A percentile compares a stretch with the other conserved stretches of the same genome.
These are phyloP conservation scores for Magallana angulata DNA, from an alignment of 1,140 invertebrate genomes.

Conservation along the genomic window DNA sequence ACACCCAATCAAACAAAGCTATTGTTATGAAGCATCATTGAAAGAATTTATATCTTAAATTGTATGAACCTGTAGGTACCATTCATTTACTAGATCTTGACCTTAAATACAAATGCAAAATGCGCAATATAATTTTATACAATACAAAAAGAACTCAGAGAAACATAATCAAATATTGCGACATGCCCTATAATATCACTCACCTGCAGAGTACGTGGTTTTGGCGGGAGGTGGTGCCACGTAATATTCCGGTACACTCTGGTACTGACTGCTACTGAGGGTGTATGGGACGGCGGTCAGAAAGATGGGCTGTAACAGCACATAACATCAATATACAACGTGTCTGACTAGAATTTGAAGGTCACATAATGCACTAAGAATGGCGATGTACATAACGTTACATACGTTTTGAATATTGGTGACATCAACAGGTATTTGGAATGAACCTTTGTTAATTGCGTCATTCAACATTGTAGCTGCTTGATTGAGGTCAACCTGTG, in stretches of 20 bases:
- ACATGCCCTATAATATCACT: not conserved
- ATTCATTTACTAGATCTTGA: no score
- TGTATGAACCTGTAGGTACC: no score
- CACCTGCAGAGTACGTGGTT: conserved; percentile 45
- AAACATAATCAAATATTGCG: no score
- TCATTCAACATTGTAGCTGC: conserved; percentile 45
- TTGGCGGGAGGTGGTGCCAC: conserved; percentile 21
- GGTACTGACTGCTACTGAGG: not conserved
- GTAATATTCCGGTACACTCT: conserved; percentile 39
- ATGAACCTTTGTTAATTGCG: conserved; percentile 50
- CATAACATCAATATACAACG: not conserved
- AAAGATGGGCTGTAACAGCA: conserved; percentile 40
- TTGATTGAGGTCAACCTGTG: conserved; percentile 41
- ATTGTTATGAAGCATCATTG: no score
- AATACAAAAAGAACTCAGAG: no score
- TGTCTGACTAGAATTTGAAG: no score
- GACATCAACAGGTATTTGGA: conserved; percentile 37
- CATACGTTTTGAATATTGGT: conserved; percentile 36
- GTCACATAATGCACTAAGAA: no score
- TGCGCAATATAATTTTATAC: no score
- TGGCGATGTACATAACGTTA: not conserved
- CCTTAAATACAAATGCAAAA: no score
- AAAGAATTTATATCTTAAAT: no score
- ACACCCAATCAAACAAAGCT: no score
- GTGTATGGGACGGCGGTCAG: conserved; percentile 40